Evolutionary conservation across 1,140 invertebrate genomes (phyloP).

Genomic region (Pseudoatta argentina): DNA sequence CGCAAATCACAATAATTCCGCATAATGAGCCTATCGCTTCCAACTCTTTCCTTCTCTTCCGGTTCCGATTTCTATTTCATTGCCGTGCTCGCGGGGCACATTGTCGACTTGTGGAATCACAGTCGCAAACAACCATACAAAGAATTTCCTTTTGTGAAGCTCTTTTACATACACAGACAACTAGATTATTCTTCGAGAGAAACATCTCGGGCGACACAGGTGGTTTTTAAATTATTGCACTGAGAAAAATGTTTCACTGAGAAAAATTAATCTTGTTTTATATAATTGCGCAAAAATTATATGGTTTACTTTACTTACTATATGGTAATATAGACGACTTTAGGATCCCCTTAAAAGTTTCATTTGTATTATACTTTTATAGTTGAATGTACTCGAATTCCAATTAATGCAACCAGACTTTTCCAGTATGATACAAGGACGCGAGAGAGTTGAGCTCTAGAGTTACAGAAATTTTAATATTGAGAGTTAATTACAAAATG

Average conservation of each 20-base stretch:
- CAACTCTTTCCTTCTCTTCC: conserved; percentile 76
- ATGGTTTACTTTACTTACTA: too few species aligned
- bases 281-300: too few species aligned
- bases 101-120: conserved; percentile 45
- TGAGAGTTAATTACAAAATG: not conserved
- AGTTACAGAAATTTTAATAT: not conserved
- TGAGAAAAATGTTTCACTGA: too few species aligned
- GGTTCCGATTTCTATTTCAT: conserved; percentile 81
- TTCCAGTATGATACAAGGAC: not conserved
- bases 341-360: too few species aligned
- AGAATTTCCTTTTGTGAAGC: conserved; percentile 46
- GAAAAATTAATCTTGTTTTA: too few species aligned
- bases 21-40: conserved; percentile 71
- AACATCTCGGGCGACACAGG: not conserved
- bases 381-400: too few species aligned
- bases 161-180: not conserved
- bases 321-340: too few species aligned
- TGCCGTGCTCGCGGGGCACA: conserved; percentile 66
- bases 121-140: not conserved
- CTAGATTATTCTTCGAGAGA: not conserved
- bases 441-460: not conserved
- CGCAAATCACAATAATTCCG: conserved; percentile 60
- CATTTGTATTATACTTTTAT: too few species aligned
- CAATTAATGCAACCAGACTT: too few species aligned
- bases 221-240: not conserved